phyloP scores from a whole-genome alignment of 1,140 invertebrate genomes.

The Philopotamus ludificatus region DNA sequence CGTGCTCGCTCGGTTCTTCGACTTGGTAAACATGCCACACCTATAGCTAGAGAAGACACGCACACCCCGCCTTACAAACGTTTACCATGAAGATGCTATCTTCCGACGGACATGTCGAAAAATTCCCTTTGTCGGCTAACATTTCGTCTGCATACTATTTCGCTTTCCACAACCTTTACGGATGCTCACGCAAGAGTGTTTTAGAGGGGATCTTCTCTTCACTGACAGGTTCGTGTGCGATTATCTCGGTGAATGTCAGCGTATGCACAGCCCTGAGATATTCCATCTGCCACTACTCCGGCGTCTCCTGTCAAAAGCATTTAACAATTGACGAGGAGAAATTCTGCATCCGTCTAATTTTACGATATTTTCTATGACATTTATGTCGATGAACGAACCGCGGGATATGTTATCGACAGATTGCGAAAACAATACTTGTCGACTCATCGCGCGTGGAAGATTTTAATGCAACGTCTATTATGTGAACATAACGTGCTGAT shows the following conservation, averaged over 20 bases:
- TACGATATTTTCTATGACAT: background rate
- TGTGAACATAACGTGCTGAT: background rate
- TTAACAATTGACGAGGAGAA: background rate
- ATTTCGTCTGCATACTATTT: background rate
- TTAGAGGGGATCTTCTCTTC: background rate
- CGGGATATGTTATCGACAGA: background rate
- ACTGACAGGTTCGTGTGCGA: background rate
- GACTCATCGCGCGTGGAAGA: background rate
- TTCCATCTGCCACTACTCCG: background rate
- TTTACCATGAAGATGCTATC: background rate
- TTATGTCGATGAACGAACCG: background rate
- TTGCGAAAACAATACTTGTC: background rate
- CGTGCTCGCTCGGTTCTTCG: background rate
- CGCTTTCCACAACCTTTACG: background rate
- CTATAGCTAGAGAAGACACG: background rate
- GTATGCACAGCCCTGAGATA: background rate
- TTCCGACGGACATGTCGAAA: background rate
- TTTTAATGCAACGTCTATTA: background rate
- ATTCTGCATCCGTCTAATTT: background rate
- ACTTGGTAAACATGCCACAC: background rate
- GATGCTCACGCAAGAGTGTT: background rate
- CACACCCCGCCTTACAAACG: background rate
- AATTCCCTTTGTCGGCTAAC: background rate
- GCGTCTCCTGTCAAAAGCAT: background rate
- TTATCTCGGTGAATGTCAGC: background rate